Percentiles rank a stretch among this genome's conserved stretches.
These are phyloP conservation scores for Valencia hispanica DNA, from an alignment of 2,797 vertebrate genomes.

Conservation along the genomic window DNA sequence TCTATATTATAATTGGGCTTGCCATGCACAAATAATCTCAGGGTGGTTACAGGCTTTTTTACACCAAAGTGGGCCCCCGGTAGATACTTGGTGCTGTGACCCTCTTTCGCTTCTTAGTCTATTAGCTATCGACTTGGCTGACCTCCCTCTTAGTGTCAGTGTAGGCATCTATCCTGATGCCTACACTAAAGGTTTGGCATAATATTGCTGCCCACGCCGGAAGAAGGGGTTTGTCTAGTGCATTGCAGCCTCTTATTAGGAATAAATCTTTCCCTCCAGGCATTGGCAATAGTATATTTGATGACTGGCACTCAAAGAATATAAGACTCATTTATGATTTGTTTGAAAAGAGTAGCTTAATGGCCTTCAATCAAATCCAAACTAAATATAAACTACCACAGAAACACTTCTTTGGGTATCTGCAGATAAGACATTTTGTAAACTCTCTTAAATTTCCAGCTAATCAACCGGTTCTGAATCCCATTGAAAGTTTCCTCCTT, in stretches of 20 bases:
- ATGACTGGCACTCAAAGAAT: background rate
- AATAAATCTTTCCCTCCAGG: background rate
- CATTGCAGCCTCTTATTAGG: background rate
- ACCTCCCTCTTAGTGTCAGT: background rate
- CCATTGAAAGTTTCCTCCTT: no score
- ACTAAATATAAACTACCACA: no score
- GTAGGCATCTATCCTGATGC: background rate
- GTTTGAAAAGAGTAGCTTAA: background rate
- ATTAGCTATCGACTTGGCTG: background rate
- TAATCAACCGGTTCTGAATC: no score
- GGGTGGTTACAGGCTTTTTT: conserved; percentile 4
- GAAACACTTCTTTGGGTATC: no score
- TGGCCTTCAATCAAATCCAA: no score
- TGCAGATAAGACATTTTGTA: no score
- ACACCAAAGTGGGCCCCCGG: background rate
- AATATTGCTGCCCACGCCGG: background rate
- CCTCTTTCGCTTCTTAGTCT: background rate
- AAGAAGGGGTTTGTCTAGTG: no score
- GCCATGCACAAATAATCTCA: background rate
- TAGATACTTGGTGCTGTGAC: conserved; percentile 1
- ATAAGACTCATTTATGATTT: background rate
- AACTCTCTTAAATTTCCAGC: no score
- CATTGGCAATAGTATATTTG: background rate
- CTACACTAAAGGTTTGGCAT: background rate
- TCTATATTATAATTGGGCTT: background rate